Evolutionary conservation across 2,113 vertebrate species (phyloP).

Genomic region (Riparia riparia): DNA sequence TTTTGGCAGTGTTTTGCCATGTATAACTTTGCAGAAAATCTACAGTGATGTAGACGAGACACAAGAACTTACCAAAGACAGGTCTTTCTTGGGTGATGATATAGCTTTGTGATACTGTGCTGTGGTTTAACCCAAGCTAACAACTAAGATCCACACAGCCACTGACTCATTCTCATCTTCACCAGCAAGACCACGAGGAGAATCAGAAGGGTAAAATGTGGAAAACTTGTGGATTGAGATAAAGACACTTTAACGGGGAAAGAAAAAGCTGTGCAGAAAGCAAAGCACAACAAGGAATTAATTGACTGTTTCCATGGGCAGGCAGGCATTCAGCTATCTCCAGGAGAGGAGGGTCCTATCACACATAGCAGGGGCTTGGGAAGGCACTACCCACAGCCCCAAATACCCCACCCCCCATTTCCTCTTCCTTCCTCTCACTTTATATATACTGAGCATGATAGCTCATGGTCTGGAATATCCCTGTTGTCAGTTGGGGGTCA

Average conservation of each 20-base stretch:
- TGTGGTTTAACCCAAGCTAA: neutral
- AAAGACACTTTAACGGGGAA: neutral
- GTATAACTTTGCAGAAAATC: neutral
- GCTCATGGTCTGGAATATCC: neutral
- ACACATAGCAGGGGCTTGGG: too few relatives aligned
- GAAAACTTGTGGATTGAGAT: neutral
- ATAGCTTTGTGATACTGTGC: neutral
- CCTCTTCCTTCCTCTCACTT: neutral
- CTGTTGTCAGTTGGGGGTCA: neutral
- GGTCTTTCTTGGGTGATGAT: neutral
- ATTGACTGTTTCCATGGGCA: neutral
- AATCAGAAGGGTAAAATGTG: neutral
- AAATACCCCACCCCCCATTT: neutral
- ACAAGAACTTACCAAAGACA: neutral
- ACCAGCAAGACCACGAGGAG: accelerated
- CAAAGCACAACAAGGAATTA: neutral
- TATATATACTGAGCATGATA: neutral
- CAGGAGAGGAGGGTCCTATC: neutral
- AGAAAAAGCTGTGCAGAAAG: neutral
- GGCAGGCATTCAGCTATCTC: neutral
- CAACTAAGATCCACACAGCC: neutral
- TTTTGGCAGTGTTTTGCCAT: neutral
- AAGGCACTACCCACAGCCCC: neutral
- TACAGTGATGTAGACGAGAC: accelerated
- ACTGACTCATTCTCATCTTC: neutral